These are phyloP conservation scores for Melanotaenia pygmaea DNA, from an alignment of 2,797 vertebrate genomes.

Conservation along the genomic window DNA sequence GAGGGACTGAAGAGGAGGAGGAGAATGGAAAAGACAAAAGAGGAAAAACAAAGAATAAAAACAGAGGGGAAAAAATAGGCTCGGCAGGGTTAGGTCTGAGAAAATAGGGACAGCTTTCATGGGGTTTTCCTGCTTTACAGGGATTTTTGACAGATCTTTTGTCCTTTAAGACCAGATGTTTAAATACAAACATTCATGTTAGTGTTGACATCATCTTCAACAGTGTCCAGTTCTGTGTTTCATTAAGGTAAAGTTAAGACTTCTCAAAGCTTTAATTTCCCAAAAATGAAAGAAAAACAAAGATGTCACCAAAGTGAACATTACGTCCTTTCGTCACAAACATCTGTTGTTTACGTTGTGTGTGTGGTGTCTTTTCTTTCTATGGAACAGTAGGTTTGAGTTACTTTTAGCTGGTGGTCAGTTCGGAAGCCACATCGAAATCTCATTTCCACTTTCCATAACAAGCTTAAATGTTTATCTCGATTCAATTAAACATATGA, in stretches of 20 bases:
- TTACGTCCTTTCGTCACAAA: constrained; percentile 39
- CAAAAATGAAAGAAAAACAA: constrained; percentile 4
- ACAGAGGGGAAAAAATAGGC: constrained; percentile 33
- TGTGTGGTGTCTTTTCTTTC: constrained; percentile 26
- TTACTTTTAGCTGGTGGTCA: constrained; percentile 49
- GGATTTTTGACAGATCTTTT: constrained; percentile 21
- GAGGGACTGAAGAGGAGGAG: constrained; percentile 42
- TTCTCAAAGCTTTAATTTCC: constrained; percentile 28
- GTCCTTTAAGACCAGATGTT: constrained; percentile 44
- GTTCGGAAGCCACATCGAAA: constrained; percentile 48
- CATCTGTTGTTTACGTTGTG: constrained; percentile 37
- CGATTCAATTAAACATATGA: constrained; percentile 12
- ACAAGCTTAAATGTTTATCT: constrained; percentile 32
- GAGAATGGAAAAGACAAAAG: constrained; percentile 48
- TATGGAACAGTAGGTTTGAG: constrained; percentile 34
- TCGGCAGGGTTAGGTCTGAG: constrained; percentile 37
- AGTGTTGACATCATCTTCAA: constrained; percentile 14
- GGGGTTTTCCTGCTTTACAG: constrained; percentile 45
- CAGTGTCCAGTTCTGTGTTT: constrained; percentile 11
- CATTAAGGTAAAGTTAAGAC: constrained; percentile 27
- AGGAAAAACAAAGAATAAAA: constrained; percentile 52
- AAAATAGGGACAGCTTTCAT: constrained; percentile 42
- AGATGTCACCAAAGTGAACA: constrained; percentile 8
- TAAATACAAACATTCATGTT: constrained; percentile 39
- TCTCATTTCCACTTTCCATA: constrained; percentile 31